Conservation (phyloP, 2,113 vertebrate species). For the Halcyon malimbica region DNA sequence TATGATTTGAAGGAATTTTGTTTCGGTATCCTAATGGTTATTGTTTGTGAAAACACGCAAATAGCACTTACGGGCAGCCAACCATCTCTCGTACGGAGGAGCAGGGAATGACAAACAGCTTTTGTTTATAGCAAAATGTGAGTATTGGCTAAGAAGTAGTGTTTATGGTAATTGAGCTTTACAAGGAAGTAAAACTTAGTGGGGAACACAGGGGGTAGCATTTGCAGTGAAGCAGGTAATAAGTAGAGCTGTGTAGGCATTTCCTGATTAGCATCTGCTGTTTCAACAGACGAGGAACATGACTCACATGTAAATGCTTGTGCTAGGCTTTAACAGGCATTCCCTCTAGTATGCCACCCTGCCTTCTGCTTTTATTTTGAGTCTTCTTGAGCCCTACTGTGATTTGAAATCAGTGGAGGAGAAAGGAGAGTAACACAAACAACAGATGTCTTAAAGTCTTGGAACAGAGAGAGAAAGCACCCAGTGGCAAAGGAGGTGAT, state of each 20-base stretch:
- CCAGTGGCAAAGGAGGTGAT: neutral
- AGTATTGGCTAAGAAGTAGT: conserved; percentile 31
- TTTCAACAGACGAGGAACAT: conserved; percentile 26
- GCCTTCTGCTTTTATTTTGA: conserved; percentile 36
- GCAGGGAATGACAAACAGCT: neutral
- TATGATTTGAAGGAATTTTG: neutral
- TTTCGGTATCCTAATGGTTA: neutral
- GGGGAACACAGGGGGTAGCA: neutral
- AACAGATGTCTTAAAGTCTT: conserved; percentile 28
- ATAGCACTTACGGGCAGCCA: neutral
- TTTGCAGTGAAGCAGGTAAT: conserved; percentile 36
- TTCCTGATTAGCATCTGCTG: conserved; percentile 53
- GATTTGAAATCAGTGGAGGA: conserved; percentile 38
- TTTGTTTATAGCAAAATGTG: conserved; percentile 18
- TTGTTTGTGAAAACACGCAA: neutral
- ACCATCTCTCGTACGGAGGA: neutral
- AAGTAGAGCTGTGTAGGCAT: neutral
- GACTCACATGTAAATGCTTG: neutral
- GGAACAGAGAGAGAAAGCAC: neutral
- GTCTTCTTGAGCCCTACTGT: conserved; percentile 27
- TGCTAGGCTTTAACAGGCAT: neutral
- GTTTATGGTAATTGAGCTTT: conserved; percentile 38
- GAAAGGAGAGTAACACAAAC: conserved; percentile 30
- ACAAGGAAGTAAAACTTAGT: conserved; percentile 20
- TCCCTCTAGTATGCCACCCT: conserved; percentile 5